Evolutionary conservation across 2,888 invertebrate species (phyloP), one percentile per base, ranked within the genome.

Genomic region (Deilephila porcellus): DNA sequence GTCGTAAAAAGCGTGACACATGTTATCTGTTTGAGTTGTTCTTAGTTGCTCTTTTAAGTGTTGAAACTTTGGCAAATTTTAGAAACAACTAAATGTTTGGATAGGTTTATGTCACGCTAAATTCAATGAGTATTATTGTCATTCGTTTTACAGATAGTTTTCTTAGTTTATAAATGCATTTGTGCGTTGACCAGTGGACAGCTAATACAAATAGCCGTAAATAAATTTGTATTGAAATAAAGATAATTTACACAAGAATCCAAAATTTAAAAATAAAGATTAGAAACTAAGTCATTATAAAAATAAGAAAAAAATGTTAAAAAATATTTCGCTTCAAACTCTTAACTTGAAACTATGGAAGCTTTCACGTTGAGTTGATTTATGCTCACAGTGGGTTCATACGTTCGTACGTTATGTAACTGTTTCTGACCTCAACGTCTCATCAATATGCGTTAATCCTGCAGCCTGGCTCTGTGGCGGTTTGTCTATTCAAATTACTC

Each of bases 391-490:
- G 85, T 85, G 83, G 86, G 87, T 90, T 91, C 89, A 89, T 90
- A 88, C 85, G 86, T 86, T 85, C 86, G 86, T 87, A 89, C 84
- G 83, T 85, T 85, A 86, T 86, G 85, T 90, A 90, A 89, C 89
- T 88, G 88, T 88, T 89, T 82, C 87, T 90, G 89, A 92, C 91
- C 92, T 89, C 88, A 86, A 84, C 85, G 84, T 85, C 89, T 92
- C 90, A 91, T 92, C 90, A 91, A 84, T 85, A 87, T 88, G 84
- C 86, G 86, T 85, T 86, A 88, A 88, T 90, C 89, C 86, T 85
- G 78, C 80, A 83, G 83, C 76, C 82, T 78, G 75, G 80, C 70
- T 79, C 78, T 79, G 75, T 77, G 77, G 79, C 73, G 76, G 75
- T 75, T 74, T 78, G 73, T 79, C 74, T 82, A 78, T 82, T 81